Evolutionary conservation across 2,888 invertebrate species (phyloP), one percentile per base, ranked within the genome.

Genomic region (Mythimna impura): DNA sequence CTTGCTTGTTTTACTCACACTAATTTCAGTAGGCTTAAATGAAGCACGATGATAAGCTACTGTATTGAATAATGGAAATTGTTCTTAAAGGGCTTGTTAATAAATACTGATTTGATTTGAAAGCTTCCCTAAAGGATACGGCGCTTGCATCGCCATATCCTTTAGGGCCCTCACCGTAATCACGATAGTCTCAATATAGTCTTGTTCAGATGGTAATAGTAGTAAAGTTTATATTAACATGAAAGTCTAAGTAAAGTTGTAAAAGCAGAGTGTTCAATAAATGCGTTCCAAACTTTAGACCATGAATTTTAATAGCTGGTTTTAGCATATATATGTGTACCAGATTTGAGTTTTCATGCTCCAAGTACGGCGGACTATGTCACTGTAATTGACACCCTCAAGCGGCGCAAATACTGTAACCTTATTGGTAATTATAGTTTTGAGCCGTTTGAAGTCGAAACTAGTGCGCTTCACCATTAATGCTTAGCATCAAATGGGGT

Each of bases 191-290:
- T 60, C 47, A 65, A 54, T 79, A 74, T 65, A 79, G 36, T 12
- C 47, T 73, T 73, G 73, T 58, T 22, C 34, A 66, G 55, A n/a
- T 8, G 25, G 61, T 43, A 65, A 64, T 36, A 47, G 20, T 47
- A 61, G 58, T 78, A 71, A 75, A 75, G 62, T 63, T 71, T 65
- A 66, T 73, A 73, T 68, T 52, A 62, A 71, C 47, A 54, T 71
- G 55, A 55, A 73, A 66, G 54, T 64, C 54, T 69, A 58, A 72
- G 66, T 73, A 52, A 66, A 63, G 80, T 57, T 76, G 58, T 80
- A 73, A 73, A 76, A 71, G 43, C 50, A 8, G 65, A 73, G 50
- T 66, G 69, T 63, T 40, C 54, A 54, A 68, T 73, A 71, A 71
- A 68, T 43, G 30, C 36, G 34, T 52, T 50, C 25, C 36, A 20